phyloP scores from a whole-genome alignment of 2,113 vertebrate species.

The Sciurus niger region DNA sequence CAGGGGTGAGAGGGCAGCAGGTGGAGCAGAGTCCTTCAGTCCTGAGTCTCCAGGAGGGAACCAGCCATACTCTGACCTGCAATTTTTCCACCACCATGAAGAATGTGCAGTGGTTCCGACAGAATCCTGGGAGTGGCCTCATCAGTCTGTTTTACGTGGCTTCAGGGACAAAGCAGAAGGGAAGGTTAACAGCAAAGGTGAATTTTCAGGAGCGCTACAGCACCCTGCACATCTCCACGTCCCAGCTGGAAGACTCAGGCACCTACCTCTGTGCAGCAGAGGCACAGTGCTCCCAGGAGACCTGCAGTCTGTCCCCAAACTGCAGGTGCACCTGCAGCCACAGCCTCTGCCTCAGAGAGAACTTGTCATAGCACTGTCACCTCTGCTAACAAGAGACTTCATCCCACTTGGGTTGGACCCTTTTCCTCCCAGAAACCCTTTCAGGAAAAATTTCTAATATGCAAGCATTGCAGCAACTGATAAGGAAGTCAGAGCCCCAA shows the following conservation, averaged over 20 bases:
- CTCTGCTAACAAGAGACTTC: background rate
- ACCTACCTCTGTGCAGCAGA: too few relatives aligned
- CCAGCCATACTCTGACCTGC: background rate
- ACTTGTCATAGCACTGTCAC: background rate
- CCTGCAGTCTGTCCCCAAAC: background rate
- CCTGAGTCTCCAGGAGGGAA: background rate
- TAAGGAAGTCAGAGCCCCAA: background rate
- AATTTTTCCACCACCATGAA: background rate
- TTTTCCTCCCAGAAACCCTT: too few relatives aligned
- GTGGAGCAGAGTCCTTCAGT: background rate
- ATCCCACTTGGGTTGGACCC: too few relatives aligned
- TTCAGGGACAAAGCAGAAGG: background rate
- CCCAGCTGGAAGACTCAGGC: too few relatives aligned
- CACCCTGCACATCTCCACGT: too few relatives aligned
- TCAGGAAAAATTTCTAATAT: too few relatives aligned
- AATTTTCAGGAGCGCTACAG: background rate
- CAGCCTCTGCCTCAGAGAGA: rapidly evolving
- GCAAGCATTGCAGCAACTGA: background rate
- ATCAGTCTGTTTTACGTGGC: background rate
- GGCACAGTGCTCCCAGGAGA: background rate
- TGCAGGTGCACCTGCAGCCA: background rate
- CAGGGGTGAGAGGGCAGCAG: too few relatives aligned
- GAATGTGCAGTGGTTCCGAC: background rate
- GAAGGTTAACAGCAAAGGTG: background rate
- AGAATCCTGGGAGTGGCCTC: background rate